Base-by-base conservation (phyloP, 2,113 vertebrate genomes). In the Catagonus wagneri region DNA sequence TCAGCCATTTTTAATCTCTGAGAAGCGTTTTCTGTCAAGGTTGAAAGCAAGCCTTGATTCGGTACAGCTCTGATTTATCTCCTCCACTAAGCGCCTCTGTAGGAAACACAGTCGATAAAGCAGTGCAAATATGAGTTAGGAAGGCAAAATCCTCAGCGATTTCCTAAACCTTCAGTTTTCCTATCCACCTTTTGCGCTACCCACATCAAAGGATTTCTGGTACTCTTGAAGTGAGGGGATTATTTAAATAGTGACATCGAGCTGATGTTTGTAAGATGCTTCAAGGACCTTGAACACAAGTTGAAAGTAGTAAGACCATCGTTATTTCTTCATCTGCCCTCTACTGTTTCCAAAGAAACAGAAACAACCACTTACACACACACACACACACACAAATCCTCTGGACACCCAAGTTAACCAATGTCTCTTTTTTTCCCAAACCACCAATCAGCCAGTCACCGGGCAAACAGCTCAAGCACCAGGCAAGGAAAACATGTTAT, bases 401-500 rank as follows among this genome's bases (percentile, higher is more conserved):
- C 96, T 0, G 93, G 96, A 50, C 66, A 96, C 78, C 96, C 93
- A 86, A 63, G 16, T 86, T 92, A 97, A 84, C 91, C 97, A 97
- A 71, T 60, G 92, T 97, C 97, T 96, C 89, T 65, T 90, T 97
- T 90, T 95, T 96, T 93, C 94, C 95, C 95, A 92, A 97, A 97
- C 96, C 69, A 1, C 95, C 94, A 94, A 95, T 97, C 97, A 98
- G 81, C 90, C 94, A 97, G 88, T 75, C 96, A 98, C 87, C 16
- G 25, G 93, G 96, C 93, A 72, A 98, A 89, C 63, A 96, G 93
- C 97, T 98, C 96, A 92, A 97, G 78, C 83, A 97, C 78, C 81
- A 83, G 78, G 94, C 94, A 97, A 97, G 87, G 94, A 98, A 98
- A 98, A 98, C 97, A 89, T 69, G 95, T 98, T 98, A 97, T 98